These are phyloP conservation scores for Oppia nitens DNA, from an alignment of 1,140 invertebrate genomes.

Conservation along the genomic window DNA sequence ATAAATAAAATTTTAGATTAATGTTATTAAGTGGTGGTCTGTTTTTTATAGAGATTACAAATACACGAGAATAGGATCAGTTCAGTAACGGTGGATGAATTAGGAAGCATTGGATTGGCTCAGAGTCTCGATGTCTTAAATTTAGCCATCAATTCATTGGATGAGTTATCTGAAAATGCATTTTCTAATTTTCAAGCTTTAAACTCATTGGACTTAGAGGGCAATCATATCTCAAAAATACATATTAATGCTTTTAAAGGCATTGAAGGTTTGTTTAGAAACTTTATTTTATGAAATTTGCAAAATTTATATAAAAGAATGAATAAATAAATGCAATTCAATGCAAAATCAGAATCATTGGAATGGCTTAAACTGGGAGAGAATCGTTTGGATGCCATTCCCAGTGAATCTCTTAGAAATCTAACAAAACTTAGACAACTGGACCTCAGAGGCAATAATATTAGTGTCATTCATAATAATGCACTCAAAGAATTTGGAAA, in stretches of 20 bases:
- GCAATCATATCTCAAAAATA: conserved; percentile 21
- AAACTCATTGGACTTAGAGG: conserved; percentile 23
- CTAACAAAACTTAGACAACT: conserved; percentile 67
- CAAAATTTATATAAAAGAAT: too few relatives aligned
- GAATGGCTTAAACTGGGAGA: conserved; percentile 70
- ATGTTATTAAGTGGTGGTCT: too few relatives aligned
- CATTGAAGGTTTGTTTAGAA: conserved; percentile 36
- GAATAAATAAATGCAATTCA: not conserved
- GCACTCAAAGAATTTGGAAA: conserved; percentile 76
- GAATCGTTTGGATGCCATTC: conserved; percentile 63
- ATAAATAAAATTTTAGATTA: too few relatives aligned
- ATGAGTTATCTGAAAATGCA: conserved; percentile 17
- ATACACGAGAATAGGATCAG: conserved; percentile 22
- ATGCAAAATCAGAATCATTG: conserved; percentile 47
- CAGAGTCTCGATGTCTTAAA: conserved; percentile 20
- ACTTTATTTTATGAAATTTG: conserved; percentile 1
- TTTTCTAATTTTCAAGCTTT: conserved; percentile 17
- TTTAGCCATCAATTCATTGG: conserved; percentile 20
- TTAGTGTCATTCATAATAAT: conserved; percentile 57
- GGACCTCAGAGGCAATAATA: conserved; percentile 69
- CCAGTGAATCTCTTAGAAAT: conserved; percentile 55
- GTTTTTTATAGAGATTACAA: conserved; percentile 16
- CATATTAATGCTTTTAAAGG: conserved; percentile 22
- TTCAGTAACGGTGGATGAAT: conserved; percentile 11
- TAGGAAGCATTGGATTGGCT: not conserved